Conservation (phyloP, 2,888 invertebrate genomes). For the Colostygia pectinataria region DNA sequence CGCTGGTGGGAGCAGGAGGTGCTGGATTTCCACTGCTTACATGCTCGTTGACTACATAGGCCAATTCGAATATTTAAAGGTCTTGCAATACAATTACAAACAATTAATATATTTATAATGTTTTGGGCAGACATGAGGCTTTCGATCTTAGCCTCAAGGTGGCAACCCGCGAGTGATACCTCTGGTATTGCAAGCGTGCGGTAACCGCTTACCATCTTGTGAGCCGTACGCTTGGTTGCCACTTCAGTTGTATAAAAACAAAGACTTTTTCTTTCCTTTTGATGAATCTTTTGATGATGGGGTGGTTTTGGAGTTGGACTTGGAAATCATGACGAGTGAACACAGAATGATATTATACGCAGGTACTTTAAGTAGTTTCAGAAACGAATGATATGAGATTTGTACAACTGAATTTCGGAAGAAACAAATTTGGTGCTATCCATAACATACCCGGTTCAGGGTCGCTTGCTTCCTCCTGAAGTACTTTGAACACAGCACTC, state of each 20-base stretch:
- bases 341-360: neutral
- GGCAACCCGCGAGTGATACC: too few relatives aligned
- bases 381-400: neutral
- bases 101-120: neutral
- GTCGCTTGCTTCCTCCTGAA: constrained; percentile 93
- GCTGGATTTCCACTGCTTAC: constrained; percentile 31
- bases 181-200: too few relatives aligned
- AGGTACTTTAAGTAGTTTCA: neutral
- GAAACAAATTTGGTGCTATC: constrained; percentile 4
- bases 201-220: too few relatives aligned
- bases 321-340: too few relatives aligned
- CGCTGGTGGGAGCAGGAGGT: constrained; percentile 67
- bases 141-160: too few relatives aligned
- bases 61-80: constrained; percentile 51
- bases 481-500: constrained; percentile 95
- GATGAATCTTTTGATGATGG: neutral
- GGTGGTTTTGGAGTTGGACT: constrained; percentile 12
- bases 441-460: constrained; percentile 87
- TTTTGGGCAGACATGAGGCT: neutral
- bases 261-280: neutral
- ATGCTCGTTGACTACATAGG: constrained; percentile 33
- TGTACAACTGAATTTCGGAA: constrained; percentile 1
- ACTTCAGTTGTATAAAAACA: too few relatives aligned
- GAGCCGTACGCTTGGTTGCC: too few relatives aligned
- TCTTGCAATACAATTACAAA: constrained; percentile 28